Percentiles rank a stretch among this genome's conserved stretches.
phyloP scores from a whole-genome alignment of 1,140 invertebrate species.

The Eumeta japonica region DNA sequence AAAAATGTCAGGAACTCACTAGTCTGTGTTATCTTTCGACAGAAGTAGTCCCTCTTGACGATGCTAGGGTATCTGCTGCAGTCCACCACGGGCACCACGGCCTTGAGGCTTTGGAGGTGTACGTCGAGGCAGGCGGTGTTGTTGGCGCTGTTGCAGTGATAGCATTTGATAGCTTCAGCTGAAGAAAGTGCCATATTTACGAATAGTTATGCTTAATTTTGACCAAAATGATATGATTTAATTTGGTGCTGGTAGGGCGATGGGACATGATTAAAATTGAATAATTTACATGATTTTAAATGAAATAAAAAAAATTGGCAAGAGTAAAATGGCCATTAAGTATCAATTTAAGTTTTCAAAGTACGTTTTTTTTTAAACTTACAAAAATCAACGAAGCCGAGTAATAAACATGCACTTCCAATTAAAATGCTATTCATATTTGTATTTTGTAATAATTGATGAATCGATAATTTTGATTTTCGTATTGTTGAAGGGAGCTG shows the following conservation, averaged over 20 bases:
- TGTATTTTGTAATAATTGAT: too few species aligned
- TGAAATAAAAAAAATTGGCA: conserved; percentile 10
- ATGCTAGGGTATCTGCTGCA: conserved; percentile 17
- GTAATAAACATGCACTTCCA: too few species aligned
- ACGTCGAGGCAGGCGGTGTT: conserved; percentile 33
- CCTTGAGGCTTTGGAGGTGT: conserved; percentile 19
- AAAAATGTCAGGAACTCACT: too few species aligned
- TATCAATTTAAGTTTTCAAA: too few species aligned
- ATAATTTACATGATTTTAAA: neutral
- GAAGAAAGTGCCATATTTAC: conserved; percentile 7
- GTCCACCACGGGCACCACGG: conserved; percentile 20
- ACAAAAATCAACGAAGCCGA: too few species aligned
- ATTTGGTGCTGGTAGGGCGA: too few species aligned
- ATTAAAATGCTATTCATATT: too few species aligned
- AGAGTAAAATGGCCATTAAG: conserved; percentile 11
- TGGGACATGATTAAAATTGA: neutral
- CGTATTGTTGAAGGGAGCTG: too few species aligned
- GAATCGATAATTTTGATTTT: too few species aligned
- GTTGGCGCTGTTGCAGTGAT: conserved; percentile 36
- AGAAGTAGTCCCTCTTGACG: conserved; percentile 22
- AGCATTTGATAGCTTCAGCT: conserved; percentile 33
- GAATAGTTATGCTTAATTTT: neutral
- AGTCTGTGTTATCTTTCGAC: conserved; percentile 27
- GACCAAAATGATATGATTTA: conserved; percentile 11
- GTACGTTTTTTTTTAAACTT: too few species aligned